A percentile compares a stretch with the other conserved stretches of the same genome.
These are phyloP conservation scores for Bettongia penicillata DNA, from an alignment of 2,113 vertebrate species.

Conservation along the genomic window DNA sequence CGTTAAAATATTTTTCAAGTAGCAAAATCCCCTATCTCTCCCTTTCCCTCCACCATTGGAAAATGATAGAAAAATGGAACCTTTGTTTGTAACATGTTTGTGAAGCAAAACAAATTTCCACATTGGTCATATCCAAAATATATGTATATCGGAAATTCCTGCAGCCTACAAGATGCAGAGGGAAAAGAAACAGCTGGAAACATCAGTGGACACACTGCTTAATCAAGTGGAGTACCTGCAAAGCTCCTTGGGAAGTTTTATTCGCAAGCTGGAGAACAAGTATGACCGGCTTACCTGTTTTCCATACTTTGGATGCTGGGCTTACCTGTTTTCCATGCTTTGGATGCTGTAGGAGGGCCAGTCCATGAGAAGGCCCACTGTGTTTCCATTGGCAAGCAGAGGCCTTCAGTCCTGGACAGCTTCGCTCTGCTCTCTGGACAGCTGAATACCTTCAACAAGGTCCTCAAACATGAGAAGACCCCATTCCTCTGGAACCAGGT, in stretches of 20 bases:
- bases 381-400: not conserved
- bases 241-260: conserved; percentile 95
- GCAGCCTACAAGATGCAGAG: conserved; percentile 83
- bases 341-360: not conserved
- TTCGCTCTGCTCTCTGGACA: conserved; percentile 97
- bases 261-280: conserved; percentile 97
- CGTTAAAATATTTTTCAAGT: no score
- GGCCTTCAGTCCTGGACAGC: conserved; percentile 97
- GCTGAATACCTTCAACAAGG: conserved; percentile 97
- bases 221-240: conserved; percentile 95
- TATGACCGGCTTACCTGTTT: conserved; percentile 93
- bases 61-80: no score
- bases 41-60: no score
- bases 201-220: conserved; percentile 93
- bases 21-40: no score
- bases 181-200: conserved; percentile 96
- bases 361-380: not conserved
- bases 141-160: no score
- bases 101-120: no score
- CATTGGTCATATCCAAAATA: no score
- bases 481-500: conserved; percentile 95
- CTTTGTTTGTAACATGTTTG: no score
- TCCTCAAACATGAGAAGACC: conserved; percentile 97
- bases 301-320: not conserved
- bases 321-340: no score